These are phyloP conservation scores for Heliconius aoede DNA, from an alignment of 2,888 invertebrate species.

Conservation along the genomic window DNA sequence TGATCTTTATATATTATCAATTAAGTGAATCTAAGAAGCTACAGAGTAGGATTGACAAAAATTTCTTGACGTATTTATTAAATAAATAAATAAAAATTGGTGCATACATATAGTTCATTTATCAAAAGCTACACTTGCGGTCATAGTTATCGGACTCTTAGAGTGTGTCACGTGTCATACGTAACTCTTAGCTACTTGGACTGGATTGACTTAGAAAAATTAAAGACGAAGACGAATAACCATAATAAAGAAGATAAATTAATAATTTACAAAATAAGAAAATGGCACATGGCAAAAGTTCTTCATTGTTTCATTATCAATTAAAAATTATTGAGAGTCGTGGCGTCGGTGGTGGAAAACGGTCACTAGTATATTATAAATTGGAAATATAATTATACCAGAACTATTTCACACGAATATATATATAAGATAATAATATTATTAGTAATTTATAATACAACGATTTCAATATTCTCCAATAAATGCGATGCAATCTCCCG, in stretches of 20 bases:
- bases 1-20: no score
- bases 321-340: not conserved
- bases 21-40: no score
- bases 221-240: not conserved
- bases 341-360: not conserved
- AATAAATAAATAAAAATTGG: no score
- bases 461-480: conserved; percentile 10
- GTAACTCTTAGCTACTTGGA: no score
- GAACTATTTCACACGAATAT: not conserved
- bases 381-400: not conserved
- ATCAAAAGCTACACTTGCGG: no score
- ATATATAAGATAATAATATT: not conserved
- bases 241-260: not conserved
- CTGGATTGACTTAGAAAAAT: not conserved
- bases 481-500: conserved; percentile 35
- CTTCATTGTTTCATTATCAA: not conserved
- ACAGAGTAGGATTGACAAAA: no score
- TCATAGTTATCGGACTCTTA: no score
- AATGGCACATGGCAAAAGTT: not conserved
- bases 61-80: no score
- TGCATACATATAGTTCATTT: no score
- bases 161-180: no score
- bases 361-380: not conserved
- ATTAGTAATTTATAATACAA: not conserved
- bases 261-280: not conserved